phyloP scores from a whole-genome alignment of 2,797 vertebrate species.

The Ptychadena robeensis region DNA sequence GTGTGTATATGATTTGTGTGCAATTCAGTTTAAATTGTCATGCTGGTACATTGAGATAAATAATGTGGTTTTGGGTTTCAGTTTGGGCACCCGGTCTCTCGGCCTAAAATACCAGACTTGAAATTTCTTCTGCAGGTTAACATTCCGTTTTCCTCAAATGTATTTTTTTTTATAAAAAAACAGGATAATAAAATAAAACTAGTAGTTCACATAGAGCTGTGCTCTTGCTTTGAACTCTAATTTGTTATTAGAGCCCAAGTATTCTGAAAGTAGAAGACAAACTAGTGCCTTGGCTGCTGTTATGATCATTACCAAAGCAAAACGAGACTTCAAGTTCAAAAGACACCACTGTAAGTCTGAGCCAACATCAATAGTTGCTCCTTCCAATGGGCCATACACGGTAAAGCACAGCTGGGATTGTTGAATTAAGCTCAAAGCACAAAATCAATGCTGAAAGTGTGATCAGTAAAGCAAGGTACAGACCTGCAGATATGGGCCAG shows the following conservation, averaged over 20 bases:
- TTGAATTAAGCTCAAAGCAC: slow-evolving; percentile 55
- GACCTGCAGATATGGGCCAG: too few species aligned
- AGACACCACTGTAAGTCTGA: slow-evolving; percentile 21
- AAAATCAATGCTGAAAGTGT: slow-evolving; percentile 44
- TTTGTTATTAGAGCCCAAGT: slow-evolving; percentile 51
- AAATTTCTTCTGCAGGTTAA: too few species aligned
- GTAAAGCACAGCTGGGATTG: slow-evolving; percentile 57
- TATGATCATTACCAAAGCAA: slow-evolving; percentile 44
- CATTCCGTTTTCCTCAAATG: too few species aligned
- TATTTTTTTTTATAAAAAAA: too few species aligned
- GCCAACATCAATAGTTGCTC: slow-evolving; percentile 58
- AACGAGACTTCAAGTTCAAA: slow-evolving; percentile 55
- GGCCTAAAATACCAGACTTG: too few species aligned
- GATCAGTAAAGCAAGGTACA: too few species aligned
- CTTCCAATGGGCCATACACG: slow-evolving; percentile 55
- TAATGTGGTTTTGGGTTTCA: too few species aligned
- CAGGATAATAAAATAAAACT: neutral
- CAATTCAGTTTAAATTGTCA: too few species aligned
- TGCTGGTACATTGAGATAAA: too few species aligned
- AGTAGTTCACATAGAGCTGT: slow-evolving; percentile 36
- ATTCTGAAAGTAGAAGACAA: slow-evolving; percentile 37
- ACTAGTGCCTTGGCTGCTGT: slow-evolving; percentile 20
- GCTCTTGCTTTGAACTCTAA: slow-evolving; percentile 59
- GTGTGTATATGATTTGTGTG: too few species aligned
- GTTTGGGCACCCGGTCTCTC: too few species aligned